Base-by-base conservation (phyloP, 1,140 invertebrate genomes). In the Drosophila tani region DNA sequence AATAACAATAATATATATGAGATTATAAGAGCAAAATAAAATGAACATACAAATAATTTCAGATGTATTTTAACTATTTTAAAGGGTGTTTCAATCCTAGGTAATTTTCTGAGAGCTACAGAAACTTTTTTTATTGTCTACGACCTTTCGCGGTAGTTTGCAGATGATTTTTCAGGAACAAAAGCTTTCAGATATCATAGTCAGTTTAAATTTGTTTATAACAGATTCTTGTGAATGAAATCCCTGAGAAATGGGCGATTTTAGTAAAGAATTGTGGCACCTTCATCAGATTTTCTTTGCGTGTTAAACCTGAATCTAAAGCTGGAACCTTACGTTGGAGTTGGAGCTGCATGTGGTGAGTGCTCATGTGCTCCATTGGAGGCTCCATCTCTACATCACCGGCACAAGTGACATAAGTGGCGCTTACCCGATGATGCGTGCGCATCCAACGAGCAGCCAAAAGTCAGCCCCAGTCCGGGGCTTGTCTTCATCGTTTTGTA, bases 391-490 rank as follows among this genome's bases (percentile, higher is more conserved):
- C 90, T 90, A 91, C 90, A 91, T 91, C 90, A 91, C 91, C 84
- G 73, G 85, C 81, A 81, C 84, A 91, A 91, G 90, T 91, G 90
- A 91, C 90, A 91, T 91, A 91, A 91, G 90, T 91, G 90, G 90
- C 90, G 90, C 90, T 91, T 91, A 91, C 86, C 83, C 88, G 85
- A 87, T 87, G 84, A 90, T 90, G 85, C 85, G 85, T 90, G 85
- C 82, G 66, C 86, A 91, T 77, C 85, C 87, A 91, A 91, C 86
- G 73, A 82, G 67, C 81, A 70, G 64, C 79, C 81, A 69, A 76
- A 70, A 65, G 60, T 56, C 66, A 79, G 73, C 47, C 58, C 2
- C 43, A 57, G 47, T 69, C 49, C 58, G 35, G 19, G 21, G 67
- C 47, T 84, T 84, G 79, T 83, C 81, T 83, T 81, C 78, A 81